Evolutionary conservation across 2,113 vertebrate genomes (phyloP).

Genomic region (Balaenoptera acutorostrata): DNA sequence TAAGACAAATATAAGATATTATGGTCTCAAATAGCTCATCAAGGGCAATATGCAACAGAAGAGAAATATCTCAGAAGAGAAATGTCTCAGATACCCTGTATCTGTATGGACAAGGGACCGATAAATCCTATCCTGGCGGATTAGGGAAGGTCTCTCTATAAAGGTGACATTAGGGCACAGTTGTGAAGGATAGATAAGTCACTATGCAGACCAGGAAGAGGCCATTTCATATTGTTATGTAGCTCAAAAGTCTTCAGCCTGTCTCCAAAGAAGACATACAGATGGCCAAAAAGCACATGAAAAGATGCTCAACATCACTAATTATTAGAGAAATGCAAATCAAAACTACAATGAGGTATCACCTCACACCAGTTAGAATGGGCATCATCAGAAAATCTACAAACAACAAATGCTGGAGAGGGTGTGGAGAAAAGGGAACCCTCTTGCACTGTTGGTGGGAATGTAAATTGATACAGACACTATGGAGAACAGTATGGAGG

Average conservation of each 20-base stretch:
- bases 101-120: not conserved
- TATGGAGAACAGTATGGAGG: too few species aligned
- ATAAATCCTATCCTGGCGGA: not conserved
- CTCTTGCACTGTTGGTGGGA: too few species aligned
- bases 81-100: not conserved
- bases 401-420: too few species aligned
- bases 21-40: not conserved
- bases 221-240: not conserved
- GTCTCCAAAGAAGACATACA: too few species aligned
- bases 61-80: not conserved
- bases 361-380: too few species aligned
- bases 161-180: not conserved
- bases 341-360: too few species aligned
- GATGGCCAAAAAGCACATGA: too few species aligned
- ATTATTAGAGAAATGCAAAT: too few species aligned
- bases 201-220: not conserved
- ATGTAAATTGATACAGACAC: too few species aligned
- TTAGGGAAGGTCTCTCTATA: not conserved
- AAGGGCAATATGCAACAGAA: not conserved
- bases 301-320: too few species aligned
- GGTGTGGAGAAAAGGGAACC: too few species aligned
- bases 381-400: too few species aligned
- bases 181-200: not conserved
- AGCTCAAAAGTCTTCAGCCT: not conserved
- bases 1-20: constrained; percentile 19